These are phyloP conservation scores for Bubalus kerabau DNA, from an alignment of 2,113 vertebrate genomes.

Conservation along the genomic window DNA sequence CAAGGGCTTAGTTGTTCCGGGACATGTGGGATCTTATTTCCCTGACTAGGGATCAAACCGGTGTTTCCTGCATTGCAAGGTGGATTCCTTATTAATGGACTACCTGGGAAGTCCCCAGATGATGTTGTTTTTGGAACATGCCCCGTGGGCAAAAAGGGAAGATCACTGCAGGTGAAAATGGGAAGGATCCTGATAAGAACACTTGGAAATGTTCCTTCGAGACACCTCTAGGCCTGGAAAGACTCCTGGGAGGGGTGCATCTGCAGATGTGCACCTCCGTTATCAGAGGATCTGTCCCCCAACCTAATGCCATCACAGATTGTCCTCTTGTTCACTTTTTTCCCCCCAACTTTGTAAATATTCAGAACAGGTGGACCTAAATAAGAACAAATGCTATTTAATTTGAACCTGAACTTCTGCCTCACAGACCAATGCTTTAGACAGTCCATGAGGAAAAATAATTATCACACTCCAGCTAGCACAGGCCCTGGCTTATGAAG, in stretches of 20 bases:
- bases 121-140: not conserved
- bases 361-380: conserved; percentile 76
- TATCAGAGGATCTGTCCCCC: not conserved
- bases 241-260: not conserved
- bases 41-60: not conserved
- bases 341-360: conserved; percentile 53
- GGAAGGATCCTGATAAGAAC: not conserved
- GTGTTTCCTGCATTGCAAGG: not conserved
- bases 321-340: not conserved
- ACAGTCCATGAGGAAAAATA: conserved; percentile 75
- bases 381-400: conserved; percentile 69
- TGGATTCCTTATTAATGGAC: not conserved
- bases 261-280: accelerated
- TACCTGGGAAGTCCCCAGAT: not conserved
- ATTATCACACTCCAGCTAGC: conserved; percentile 77
- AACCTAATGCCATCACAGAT: not conserved
- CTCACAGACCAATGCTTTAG: conserved; percentile 74
- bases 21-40: not conserved
- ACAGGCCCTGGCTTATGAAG: conserved; percentile 65
- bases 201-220: not conserved
- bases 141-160: not conserved
- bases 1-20: not conserved
- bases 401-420: conserved; percentile 79
- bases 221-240: not conserved
- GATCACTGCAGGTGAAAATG: not conserved